A percentile compares a stretch with the other conserved stretches of the same genome.
Conservation (phyloP, 2,797 vertebrate species). For the Alectoris magna region DNA sequence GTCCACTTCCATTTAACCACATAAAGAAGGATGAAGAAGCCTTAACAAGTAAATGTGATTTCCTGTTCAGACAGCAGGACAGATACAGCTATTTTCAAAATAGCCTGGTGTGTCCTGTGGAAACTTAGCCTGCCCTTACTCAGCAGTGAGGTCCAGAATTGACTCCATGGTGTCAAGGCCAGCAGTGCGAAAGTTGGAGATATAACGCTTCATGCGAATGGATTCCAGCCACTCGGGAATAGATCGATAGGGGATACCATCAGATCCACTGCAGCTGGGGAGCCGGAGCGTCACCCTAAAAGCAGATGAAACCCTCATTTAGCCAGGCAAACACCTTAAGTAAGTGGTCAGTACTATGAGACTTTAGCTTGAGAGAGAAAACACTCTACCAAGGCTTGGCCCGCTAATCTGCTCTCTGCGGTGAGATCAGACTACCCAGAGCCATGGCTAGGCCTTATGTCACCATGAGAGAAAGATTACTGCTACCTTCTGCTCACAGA, state of each 20-base stretch:
- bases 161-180: slow-evolving; percentile 92
- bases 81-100: not conserved
- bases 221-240: slow-evolving; percentile 94
- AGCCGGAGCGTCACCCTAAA: slow-evolving; percentile 80
- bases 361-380: not conserved
- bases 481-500: not conserved
- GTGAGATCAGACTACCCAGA: not conserved
- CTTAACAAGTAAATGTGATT: not conserved
- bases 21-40: not conserved
- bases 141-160: slow-evolving; percentile 84
- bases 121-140: slow-evolving; percentile 69
- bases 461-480: not conserved
- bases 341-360: not conserved
- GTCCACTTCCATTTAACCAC: not conserved
- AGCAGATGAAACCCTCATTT: not conserved
- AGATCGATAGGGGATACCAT: slow-evolving; percentile 81
- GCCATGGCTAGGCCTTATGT: not conserved
- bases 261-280: slow-evolving; percentile 82
- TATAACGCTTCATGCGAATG: slow-evolving; percentile 94
- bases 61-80: not conserved
- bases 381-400: not conserved
- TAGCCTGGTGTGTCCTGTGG: not conserved
- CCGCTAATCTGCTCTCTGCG: not conserved
- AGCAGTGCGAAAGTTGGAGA: slow-evolving; percentile 91
- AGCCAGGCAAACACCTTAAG: not conserved